Conservation (phyloP, 2,113 vertebrate species). For the Cephalophus harveyi region DNA sequence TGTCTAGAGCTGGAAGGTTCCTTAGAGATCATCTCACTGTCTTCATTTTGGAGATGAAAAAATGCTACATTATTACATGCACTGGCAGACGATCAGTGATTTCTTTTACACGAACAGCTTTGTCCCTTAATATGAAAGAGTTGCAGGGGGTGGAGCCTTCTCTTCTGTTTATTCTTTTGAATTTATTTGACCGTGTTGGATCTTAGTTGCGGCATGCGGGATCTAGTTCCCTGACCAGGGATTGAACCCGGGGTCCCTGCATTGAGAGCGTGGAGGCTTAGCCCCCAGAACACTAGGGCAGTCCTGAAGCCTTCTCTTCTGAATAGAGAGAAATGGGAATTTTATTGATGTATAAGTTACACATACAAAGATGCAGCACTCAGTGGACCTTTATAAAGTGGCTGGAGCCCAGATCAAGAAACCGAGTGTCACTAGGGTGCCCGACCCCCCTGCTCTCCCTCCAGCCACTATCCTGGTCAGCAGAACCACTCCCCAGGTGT, state of each 20-base stretch:
- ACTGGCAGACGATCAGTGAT: not conserved
- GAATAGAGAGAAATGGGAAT: not conserved
- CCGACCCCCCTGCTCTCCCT: not conserved
- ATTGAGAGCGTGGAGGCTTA: not conserved
- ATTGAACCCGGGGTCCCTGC: not conserved
- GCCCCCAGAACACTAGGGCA: not conserved
- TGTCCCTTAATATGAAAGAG: not conserved
- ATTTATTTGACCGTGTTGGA: not conserved
- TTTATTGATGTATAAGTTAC: not conserved
- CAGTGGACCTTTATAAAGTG: not conserved
- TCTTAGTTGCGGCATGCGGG: not conserved
- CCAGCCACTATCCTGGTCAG: not conserved
- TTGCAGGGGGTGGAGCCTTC: not conserved
- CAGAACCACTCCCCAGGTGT: not conserved
- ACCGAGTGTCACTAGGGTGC: not conserved
- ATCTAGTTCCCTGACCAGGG: not conserved
- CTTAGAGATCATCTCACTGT: constrained; percentile 23
- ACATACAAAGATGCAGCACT: not conserved
- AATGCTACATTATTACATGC: not conserved
- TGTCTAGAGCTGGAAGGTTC: constrained; percentile 9
- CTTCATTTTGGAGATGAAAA: constrained; percentile 40
- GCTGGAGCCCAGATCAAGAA: not conserved
- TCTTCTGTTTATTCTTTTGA: not conserved
- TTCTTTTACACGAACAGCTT: not conserved
- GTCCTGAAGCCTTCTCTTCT: not conserved